Base-by-base conservation (phyloP, 2,113 vertebrate genomes). In the Psittacus erithacus region DNA sequence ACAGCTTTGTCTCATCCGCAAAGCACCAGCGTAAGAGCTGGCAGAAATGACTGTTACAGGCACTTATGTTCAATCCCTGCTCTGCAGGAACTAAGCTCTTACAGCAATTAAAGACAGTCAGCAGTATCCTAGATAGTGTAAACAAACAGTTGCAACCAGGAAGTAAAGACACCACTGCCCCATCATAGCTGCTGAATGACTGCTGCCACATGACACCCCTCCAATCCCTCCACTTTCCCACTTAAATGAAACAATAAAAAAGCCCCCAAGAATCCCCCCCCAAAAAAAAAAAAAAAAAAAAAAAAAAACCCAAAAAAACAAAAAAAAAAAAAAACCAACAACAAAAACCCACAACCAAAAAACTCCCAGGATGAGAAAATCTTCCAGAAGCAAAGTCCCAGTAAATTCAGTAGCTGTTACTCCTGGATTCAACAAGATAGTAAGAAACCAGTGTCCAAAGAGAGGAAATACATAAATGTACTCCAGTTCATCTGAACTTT, bases 401-500 rank as follows among this genome's bases (percentile, higher is more conserved):
- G 14, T 44, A 27, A 79, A 39, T 68, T 57, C 70, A 62, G 47
- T 4, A 60, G 85, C 47, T 62, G 55, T 92, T 88, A 82, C 76
- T 68, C 13, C 11, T 46, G 41, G 79, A 80, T 85, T 79, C 82
- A 82, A 28, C 47, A 77, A 74, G 59, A 91, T 2, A 84, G 27
- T 46, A 78, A 63, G 46, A 83, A 88, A 57, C 3, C 60, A 88
- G 70, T 39, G 38, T 71, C 83, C 80, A 88, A 67, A 64, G 74
- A 91, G 49, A 91, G 60, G 50, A 93, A 88, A 59, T 16, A 29
- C 25, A n/a, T 53, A 81, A 44, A 77, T 10, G 35, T 18, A 43
- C 50, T 95, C 22, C 16, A 0, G 28, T 93, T 92, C 77, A 95
- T 92, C 91, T 86, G 76, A 96, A 84, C 91, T 93, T 89, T 93